Evolutionary conservation across 2,113 vertebrate genomes (phyloP).

Genomic region (Heterocephalus glaber): DNA sequence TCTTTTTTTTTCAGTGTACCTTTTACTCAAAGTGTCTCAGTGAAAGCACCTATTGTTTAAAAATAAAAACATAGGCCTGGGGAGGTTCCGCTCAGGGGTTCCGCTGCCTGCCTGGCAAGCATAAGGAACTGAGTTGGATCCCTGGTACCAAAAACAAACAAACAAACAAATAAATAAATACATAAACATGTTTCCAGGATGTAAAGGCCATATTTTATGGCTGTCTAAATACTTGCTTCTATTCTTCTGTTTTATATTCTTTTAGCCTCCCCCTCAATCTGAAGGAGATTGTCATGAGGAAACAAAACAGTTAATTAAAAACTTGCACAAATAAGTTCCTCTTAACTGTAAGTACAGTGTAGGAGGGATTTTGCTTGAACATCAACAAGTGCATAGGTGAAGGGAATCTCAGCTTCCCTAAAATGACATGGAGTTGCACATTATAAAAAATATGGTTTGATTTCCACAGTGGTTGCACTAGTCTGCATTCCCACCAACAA

Average conservation of each 20-base stretch:
- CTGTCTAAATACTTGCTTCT: not conserved
- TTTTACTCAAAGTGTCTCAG: not conserved
- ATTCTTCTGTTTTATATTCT: no score
- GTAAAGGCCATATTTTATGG: not conserved
- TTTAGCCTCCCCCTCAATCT: not conserved
- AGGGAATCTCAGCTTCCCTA: not conserved
- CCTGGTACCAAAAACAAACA: no score
- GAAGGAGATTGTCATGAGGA: not conserved
- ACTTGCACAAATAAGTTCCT: not conserved
- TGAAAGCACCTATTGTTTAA: not conserved
- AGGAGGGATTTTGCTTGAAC: not conserved
- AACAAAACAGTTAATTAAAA: not conserved
- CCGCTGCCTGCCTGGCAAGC: no score
- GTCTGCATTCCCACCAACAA: no score
- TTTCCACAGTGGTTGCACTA: no score
- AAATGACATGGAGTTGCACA: not conserved
- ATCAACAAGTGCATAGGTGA: not conserved
- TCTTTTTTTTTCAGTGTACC: not conserved
- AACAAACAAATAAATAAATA: not conserved
- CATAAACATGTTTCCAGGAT: rapidly evolving
- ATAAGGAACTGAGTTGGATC: no score
- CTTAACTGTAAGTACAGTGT: not conserved
- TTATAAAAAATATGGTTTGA: not conserved
- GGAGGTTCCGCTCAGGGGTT: no score
- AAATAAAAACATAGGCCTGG: no score